Evolutionary conservation across 2,888 invertebrate genomes (phyloP).

Genomic region (Eristalis tenax): DNA sequence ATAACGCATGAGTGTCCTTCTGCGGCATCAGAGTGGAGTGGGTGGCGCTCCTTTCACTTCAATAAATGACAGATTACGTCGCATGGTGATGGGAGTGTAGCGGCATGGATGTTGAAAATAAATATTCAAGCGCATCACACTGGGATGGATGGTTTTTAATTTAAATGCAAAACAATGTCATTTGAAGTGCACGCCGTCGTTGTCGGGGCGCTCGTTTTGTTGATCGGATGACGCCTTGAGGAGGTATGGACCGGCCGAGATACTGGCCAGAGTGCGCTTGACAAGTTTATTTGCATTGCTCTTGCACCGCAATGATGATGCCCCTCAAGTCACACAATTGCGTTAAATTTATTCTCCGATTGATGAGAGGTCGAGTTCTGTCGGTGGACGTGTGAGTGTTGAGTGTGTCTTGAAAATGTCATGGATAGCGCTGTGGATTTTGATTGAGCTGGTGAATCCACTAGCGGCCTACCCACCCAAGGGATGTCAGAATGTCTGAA

Average conservation of each 20-base stretch:
- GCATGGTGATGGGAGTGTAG: neutral
- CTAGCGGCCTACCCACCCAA: too few species aligned
- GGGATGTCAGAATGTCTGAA: too few species aligned
- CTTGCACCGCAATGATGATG: neutral
- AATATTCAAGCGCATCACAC: slow-evolving; percentile 35
- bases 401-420: too few species aligned
- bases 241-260: neutral
- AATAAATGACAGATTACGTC: slow-evolving; percentile 54
- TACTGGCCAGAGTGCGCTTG: neutral
- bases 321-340: neutral
- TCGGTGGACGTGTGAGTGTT: too few species aligned
- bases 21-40: neutral
- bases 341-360: neutral
- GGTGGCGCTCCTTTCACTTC: slow-evolving; percentile 8
- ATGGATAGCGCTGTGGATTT: too few species aligned
- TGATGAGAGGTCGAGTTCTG: too few species aligned
- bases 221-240: slow-evolving; percentile 2
- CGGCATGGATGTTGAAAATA: slow-evolving; percentile 8
- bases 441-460: too few species aligned
- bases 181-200: neutral
- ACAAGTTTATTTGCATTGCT: slow-evolving; percentile 3
- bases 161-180: slow-evolving; percentile 47
- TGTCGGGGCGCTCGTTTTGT: neutral
- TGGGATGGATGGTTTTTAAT: slow-evolving; percentile 42
- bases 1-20: slow-evolving; percentile 5